Base-by-base conservation (phyloP, 2,113 vertebrate species). In the Polyodon spathula region DNA sequence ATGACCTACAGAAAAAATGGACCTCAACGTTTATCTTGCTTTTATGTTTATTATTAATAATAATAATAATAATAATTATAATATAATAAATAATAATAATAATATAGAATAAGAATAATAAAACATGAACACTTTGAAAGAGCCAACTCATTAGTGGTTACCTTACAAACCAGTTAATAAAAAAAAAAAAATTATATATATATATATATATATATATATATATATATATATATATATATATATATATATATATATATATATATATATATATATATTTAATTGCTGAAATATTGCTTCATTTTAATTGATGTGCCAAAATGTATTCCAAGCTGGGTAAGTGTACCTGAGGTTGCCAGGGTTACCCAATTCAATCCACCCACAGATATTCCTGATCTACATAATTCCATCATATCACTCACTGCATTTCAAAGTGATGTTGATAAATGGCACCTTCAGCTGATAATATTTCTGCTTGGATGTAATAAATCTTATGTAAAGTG, bases 321-420 rank as follows among this genome's bases (percentile, higher is more conserved):
- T 63, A 86, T 88, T 89, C 83, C 80, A 82, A 56, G 82, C 78
- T 71, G 73, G 74, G 60, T 64, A 62, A 70, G 75, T 75, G 79
- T 78, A 95, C 91, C 91, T 95, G 90, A 79, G 90, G 95, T 96
- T 97, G 92, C 92, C 91, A 95, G 89, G 93, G 92, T 92, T 97
- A 95, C 93, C 83, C 88, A 91, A 82, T 92, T 90, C 90, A 93
- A 93, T 93, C 88, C 86, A 86, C 91, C 89, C 88, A 65, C 74
- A 83, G 90, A 91, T 90, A 86, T 83, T 84, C 84, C 86, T 90
- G 90, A 96, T 97, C 90, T 97, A 89, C 93, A 96, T 93, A 94
- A 97, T 95, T 88, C 89, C 89, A 90, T 93, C 88, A 91, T 87
- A 90, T 92, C 91, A 87, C 85, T 92, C 88, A 84, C 78, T 75